Percentiles rank a stretch among this genome's conserved stretches.
Evolutionary conservation across 2,797 vertebrate genomes (phyloP).

Genomic region (Myiotriccus ornatus): DNA sequence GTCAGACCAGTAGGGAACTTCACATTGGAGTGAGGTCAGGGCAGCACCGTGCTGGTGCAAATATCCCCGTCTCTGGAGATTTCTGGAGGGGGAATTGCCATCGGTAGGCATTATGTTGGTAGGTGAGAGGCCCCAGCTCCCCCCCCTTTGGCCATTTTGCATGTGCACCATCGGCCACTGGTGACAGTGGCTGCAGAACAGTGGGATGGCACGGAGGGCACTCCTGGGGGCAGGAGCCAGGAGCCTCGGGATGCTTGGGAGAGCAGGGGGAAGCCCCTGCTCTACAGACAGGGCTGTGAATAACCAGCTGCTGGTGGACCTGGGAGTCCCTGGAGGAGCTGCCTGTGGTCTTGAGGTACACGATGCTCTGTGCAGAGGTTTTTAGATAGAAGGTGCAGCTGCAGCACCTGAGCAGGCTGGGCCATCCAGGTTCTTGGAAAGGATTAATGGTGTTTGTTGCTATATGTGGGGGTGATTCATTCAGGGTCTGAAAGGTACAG

Average conservation of each 20-base stretch:
- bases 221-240: neutral
- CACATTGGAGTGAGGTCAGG: neutral
- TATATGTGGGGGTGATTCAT: neutral
- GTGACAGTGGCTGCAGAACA: neutral
- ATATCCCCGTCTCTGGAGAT: neutral
- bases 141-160: neutral
- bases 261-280: neutral
- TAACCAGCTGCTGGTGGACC: neutral
- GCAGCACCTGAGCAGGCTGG: neutral
- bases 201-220: neutral
- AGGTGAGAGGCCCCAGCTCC: neutral
- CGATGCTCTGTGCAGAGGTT: neutral
- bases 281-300: neutral
- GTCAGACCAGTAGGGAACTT: neutral
- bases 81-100: neutral
- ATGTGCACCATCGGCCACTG: neutral
- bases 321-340: neutral
- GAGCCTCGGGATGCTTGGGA: fast-evolving
- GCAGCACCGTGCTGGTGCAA: neutral
- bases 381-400: neutral
- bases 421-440: neutral
- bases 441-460: neutral
- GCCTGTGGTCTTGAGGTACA: fast-evolving
- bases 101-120: fast-evolving
- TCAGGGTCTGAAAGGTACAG: neutral